Evolutionary conservation across 1,140 invertebrate genomes (phyloP), one percentile per base, ranked within the genome.

Genomic region (Drosophila baimaii): DNA sequence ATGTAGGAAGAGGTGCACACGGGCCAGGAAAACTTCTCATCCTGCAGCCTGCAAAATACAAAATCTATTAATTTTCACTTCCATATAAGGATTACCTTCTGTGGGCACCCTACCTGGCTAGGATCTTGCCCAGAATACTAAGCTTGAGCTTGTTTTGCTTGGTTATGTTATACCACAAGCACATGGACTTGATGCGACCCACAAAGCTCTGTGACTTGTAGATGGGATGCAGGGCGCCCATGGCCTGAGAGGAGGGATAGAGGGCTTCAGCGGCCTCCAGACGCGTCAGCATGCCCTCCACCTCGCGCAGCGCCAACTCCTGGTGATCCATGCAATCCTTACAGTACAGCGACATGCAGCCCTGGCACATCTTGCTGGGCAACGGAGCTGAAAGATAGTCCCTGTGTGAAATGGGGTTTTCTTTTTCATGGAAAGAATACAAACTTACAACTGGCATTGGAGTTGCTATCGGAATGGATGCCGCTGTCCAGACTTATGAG

Each of bases 121-220:
- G 86, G 37, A 97, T 94, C 92, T 95, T 95, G 1, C 96, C 96
- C 59, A 98, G 90, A 66, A 97, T 95, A 75, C 95, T 93, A 44
- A 98, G 92, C 89, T 97, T 97, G 23, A 97, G 93, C 71, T 96
- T 94, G 91, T 97, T 95, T 85, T 97, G 96, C 88, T 94, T 95
- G 0, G 96, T 97, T 92, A 97, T 96, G 91, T 98, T 98, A 85
- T 96, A 97, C 97, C 97, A 98, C 5, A 98, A 93, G 89, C 96
- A 97, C 93, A 98, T 95, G 6, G 96, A 95, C 93, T 95, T 96
- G 7, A 96, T 93, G 78, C 95, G 93, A 2, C 93, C 93, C 12
- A 93, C 94, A 90, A 97, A 97, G 58, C 94, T 93, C 23, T 93
- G 81, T 70, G 94, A 94, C 66, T 93, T 94, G 81, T 96, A 97